phyloP scores from a whole-genome alignment of 2,113 vertebrate genomes.

The Daphoenositta chrysoptera region DNA sequence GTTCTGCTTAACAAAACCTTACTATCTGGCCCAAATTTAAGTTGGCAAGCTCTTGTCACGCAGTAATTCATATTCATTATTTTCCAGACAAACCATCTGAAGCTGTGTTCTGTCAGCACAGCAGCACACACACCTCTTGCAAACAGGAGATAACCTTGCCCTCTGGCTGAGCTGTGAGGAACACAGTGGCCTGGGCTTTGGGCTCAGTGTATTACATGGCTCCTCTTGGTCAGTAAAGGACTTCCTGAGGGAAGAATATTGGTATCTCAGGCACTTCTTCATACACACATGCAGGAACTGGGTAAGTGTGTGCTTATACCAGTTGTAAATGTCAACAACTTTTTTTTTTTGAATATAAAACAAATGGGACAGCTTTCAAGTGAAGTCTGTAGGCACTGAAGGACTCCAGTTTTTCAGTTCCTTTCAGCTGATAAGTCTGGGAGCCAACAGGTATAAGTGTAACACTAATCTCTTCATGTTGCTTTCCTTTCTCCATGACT shows the following conservation, averaged over 20 bases:
- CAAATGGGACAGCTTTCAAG: neutral
- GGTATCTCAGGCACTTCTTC: neutral
- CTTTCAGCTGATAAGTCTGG: neutral
- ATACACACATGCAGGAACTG: neutral
- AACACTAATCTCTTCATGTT: neutral
- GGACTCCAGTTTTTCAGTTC: neutral
- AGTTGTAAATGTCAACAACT: neutral
- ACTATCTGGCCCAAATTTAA: neutral
- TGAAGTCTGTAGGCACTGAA: neutral
- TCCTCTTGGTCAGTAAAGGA: neutral
- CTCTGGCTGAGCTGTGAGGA: neutral
- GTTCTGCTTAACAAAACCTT: constrained; percentile 7
- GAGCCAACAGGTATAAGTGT: neutral
- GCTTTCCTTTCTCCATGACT: neutral
- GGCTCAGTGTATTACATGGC: neutral
- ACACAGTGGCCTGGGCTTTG: neutral
- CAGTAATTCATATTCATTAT: neutral
- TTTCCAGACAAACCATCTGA: neutral
- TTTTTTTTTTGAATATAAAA: neutral
- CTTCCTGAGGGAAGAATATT: neutral
- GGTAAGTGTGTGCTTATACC: neutral
- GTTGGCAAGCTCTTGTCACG: neutral
- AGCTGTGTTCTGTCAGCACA: neutral
- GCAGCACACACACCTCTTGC: neutral
- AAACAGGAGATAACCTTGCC: neutral